Evolutionary conservation across 2,888 invertebrate genomes (phyloP).

Genomic region (Lysandra bellargus): DNA sequence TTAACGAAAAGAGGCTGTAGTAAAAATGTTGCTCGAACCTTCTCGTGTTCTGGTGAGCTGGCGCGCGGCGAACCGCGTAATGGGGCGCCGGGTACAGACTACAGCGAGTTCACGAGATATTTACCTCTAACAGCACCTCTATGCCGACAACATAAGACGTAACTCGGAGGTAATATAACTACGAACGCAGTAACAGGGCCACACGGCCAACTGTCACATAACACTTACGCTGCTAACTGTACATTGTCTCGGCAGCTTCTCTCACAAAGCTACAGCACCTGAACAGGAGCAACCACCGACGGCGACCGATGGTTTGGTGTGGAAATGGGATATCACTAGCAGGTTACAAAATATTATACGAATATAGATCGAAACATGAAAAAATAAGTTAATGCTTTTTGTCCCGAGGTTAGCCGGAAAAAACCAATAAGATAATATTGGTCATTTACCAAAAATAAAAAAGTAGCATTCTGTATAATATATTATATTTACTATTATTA

Average conservation of each 20-base stretch:
- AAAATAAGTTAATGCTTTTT: too few species aligned
- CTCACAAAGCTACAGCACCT: background rate
- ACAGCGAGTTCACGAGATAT: background rate
- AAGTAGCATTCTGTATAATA: conserved; percentile 1
- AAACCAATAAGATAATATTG: too few species aligned
- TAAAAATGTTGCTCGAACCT: background rate
- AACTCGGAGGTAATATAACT: background rate
- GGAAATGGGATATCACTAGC: too few species aligned
- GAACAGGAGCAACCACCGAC: too few species aligned
- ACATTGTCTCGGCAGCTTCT: background rate
- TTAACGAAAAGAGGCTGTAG: background rate
- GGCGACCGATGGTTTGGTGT: too few species aligned
- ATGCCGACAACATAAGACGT: background rate
- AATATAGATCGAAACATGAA: too few species aligned
- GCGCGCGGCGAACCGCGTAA: background rate
- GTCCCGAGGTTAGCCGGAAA: too few species aligned
- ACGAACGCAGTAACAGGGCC: background rate
- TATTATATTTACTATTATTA: conserved; percentile 11
- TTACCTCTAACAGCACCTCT: background rate
- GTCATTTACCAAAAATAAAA: background rate
- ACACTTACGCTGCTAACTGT: conserved; percentile 12
- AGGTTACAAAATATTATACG: too few species aligned
- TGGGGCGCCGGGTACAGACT: background rate
- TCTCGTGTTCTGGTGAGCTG: background rate
- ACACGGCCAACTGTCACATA: conserved; percentile 4